These are phyloP conservation scores for Drosophila suzukii DNA, from an alignment of 1,140 invertebrate genomes.

Conservation along the genomic window DNA sequence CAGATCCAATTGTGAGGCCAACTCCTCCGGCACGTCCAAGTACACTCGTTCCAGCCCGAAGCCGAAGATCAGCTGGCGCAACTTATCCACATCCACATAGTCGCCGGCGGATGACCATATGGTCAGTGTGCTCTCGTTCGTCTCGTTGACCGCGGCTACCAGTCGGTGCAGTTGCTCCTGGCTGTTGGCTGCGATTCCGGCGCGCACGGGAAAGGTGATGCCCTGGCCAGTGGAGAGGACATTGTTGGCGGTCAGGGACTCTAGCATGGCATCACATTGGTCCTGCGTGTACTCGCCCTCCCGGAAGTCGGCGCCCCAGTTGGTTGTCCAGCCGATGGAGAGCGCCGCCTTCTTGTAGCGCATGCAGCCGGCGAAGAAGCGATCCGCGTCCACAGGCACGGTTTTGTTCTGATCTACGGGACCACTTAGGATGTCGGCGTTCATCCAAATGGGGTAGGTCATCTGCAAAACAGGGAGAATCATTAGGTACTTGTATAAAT, in stretches of 20 bases:
- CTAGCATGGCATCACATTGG: conserved; percentile 91
- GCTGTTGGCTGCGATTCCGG: conserved; percentile 89
- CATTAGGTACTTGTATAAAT: not conserved
- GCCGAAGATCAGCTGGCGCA: conserved; percentile 87
- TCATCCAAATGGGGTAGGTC: conserved; percentile 92
- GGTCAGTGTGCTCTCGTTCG: conserved; percentile 87
- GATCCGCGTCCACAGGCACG: conserved; percentile 87
- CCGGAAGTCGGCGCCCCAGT: conserved; percentile 85
- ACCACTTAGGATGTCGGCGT: conserved; percentile 94
- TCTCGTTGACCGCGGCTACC: conserved; percentile 58
- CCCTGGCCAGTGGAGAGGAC: conserved; percentile 86
- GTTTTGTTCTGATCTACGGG: conserved; percentile 87
- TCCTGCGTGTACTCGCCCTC: conserved; percentile 88
- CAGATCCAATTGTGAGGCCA: conserved; percentile 86
- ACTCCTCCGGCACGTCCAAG: conserved; percentile 88
- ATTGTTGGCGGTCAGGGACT: conserved; percentile 78
- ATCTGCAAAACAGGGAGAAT: conserved; percentile 84
- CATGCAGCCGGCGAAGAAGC: conserved; percentile 87
- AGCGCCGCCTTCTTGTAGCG: conserved; percentile 88
- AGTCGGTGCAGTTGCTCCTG: conserved; percentile 85
- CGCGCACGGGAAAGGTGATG: conserved; percentile 93
- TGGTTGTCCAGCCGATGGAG: conserved; percentile 95
- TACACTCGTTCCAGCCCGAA: conserved; percentile 88
- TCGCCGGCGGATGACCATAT: conserved; percentile 89
- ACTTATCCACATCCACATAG: conserved; percentile 86